These are phyloP conservation scores for Rhynchotus rufescens DNA, from an alignment of 2,797 vertebrate species.

Conservation along the genomic window DNA sequence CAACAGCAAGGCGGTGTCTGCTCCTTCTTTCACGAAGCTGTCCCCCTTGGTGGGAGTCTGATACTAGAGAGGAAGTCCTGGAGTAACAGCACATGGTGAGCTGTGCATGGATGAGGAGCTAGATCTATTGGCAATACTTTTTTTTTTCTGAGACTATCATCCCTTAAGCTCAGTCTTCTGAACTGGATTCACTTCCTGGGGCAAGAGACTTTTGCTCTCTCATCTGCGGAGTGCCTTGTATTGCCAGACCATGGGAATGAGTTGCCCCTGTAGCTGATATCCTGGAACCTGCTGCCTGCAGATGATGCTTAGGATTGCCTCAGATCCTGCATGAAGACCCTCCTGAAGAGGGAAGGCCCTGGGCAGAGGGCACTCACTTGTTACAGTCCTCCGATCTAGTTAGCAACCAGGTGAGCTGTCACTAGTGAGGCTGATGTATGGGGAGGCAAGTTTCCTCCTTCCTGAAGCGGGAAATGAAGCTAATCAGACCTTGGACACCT, in stretches of 20 bases:
- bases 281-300: not conserved
- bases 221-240: not conserved
- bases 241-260: not conserved
- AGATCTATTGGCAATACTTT: not conserved
- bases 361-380: not conserved
- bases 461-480: slow-evolving; percentile 70
- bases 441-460: slow-evolving; percentile 59
- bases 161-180: not conserved
- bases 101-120: not conserved
- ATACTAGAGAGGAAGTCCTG: not conserved
- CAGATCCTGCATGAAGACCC: not conserved
- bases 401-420: slow-evolving; percentile 56
- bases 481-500: slow-evolving; percentile 65
- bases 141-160: not conserved
- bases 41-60: not conserved
- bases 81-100: not conserved
- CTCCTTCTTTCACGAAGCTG: not conserved
- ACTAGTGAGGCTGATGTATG: slow-evolving; percentile 34
- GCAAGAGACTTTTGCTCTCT: not conserved
- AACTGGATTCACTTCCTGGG: not conserved
- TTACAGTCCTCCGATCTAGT: slow-evolving; percentile 37
- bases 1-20: not conserved
- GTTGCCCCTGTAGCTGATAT: not conserved
- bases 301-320: not conserved
- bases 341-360: not conserved